Conservation (phyloP, 2,888 invertebrate species). For the Harpalus rufipes region DNA sequence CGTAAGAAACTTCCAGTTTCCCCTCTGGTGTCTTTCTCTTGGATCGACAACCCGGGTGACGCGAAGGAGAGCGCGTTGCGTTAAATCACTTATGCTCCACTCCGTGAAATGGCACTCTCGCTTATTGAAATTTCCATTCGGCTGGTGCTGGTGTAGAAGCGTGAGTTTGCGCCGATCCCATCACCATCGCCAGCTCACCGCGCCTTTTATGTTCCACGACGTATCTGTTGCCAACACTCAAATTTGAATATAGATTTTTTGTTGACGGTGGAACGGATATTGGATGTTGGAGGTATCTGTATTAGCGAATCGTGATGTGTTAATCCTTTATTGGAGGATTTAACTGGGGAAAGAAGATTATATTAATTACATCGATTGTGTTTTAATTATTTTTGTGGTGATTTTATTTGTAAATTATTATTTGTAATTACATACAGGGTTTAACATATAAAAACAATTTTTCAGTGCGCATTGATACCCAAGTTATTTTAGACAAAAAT, state of each 20-base stretch:
- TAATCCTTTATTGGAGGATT: constrained; percentile 10
- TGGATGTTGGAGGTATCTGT: background rate
- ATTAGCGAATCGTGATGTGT: constrained; percentile 11
- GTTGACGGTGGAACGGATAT: background rate
- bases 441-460: too few species aligned
- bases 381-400: too few species aligned
- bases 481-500: too few species aligned
- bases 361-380: too few species aligned
- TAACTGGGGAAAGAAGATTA: too few species aligned
- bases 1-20: background rate
- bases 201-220: constrained; percentile 47
- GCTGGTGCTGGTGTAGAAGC: constrained; percentile 18
- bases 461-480: too few species aligned
- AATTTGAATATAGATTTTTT: constrained; percentile 42
- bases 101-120: constrained; percentile 58
- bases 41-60: constrained; percentile 15
- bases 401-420: too few species aligned
- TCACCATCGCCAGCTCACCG: background rate
- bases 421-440: too few species aligned
- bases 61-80: constrained; percentile 3
- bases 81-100: constrained; percentile 58
- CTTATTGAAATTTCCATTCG: constrained; percentile 60
- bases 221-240: constrained; percentile 38
- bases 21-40: background rate
- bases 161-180: background rate